Evolutionary conservation across 2,888 invertebrate species (phyloP).

Genomic region (Rhamphomyia laevipes): DNA sequence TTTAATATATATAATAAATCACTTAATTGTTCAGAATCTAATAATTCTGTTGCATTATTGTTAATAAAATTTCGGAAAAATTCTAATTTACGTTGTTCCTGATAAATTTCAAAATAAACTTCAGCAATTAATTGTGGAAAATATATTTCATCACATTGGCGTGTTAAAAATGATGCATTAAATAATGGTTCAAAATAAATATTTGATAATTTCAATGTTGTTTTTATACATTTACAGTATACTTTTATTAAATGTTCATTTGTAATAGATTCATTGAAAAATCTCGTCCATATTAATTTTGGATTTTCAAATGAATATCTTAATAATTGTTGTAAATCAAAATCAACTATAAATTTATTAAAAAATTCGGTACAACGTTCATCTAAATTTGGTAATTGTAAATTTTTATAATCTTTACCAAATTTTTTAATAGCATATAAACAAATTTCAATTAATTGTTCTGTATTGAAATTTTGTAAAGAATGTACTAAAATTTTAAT

Average conservation of each 20-base stretch:
- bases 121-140: constrained; percentile 22
- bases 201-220: constrained; percentile 19
- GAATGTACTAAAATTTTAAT: constrained; percentile 17
- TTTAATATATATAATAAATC: constrained; percentile 21
- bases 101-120: constrained; percentile 21
- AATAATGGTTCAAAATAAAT: constrained; percentile 19
- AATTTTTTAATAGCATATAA: constrained; percentile 18
- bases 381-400: constrained; percentile 15
- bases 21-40: constrained; percentile 16
- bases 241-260: constrained; percentile 19
- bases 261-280: constrained; percentile 22
- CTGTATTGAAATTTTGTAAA: constrained; percentile 18
- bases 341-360: constrained; percentile 20
- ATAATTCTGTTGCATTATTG: constrained; percentile 19
- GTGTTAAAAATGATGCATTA: constrained; percentile 5
- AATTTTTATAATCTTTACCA: constrained; percentile 15
- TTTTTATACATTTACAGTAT: constrained; percentile 19
- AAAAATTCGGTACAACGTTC: constrained; percentile 22
- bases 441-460: constrained; percentile 18
- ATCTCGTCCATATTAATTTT: constrained; percentile 20
- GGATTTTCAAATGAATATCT: constrained; percentile 24
- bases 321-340: constrained; percentile 22
- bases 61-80: constrained; percentile 25
- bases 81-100: constrained; percentile 19
- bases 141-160: constrained; percentile 8